Conservation (phyloP, 2,888 invertebrate species). For the Endotricha flammealis region DNA sequence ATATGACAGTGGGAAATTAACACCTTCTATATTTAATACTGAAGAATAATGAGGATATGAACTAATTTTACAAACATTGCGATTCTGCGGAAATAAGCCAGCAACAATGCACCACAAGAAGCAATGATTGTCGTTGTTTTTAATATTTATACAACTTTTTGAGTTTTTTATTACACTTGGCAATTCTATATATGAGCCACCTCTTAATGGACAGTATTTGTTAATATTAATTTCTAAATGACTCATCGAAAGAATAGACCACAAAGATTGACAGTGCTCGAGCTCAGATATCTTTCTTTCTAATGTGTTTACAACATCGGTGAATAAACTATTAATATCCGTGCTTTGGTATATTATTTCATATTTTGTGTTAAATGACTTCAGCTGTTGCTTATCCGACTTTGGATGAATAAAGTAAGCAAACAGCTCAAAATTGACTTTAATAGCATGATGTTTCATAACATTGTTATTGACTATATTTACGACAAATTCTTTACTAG, state of each 20-base stretch:
- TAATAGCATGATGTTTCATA: conserved; percentile 9
- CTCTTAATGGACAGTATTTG: conserved; percentile 13
- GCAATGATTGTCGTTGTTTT: conserved; percentile 12
- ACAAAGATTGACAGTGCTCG: conserved; percentile 15
- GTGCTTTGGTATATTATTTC: conserved; percentile 5
- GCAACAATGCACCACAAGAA: conserved; percentile 15
- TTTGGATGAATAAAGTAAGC: conserved; percentile 6
- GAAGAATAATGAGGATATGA: conserved; percentile 15
- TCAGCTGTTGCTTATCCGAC: conserved; percentile 10
- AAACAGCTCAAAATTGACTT: conserved; percentile 16
- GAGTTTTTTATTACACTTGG: conserved; percentile 8
- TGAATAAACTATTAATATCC: conserved; percentile 5
- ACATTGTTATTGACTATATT: conserved; percentile 12
- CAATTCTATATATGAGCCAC: conserved; percentile 9
- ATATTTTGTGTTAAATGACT: conserved; percentile 15
- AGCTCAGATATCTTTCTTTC: conserved; percentile 12
- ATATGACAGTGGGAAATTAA: conserved; percentile 16
- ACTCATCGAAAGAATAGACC: conserved; percentile 11
- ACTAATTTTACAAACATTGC: conserved; percentile 12
- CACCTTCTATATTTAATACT: conserved; percentile 13
- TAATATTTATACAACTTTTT: conserved; percentile 14
- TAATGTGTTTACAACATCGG: conserved; percentile 1
- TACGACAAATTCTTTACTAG: conserved; percentile 4
- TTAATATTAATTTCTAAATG: conserved; percentile 16
- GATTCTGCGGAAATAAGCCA: conserved; percentile 9